Evolutionary conservation across 2,888 invertebrate species (phyloP).

Genomic region (Heliothis peltigera): DNA sequence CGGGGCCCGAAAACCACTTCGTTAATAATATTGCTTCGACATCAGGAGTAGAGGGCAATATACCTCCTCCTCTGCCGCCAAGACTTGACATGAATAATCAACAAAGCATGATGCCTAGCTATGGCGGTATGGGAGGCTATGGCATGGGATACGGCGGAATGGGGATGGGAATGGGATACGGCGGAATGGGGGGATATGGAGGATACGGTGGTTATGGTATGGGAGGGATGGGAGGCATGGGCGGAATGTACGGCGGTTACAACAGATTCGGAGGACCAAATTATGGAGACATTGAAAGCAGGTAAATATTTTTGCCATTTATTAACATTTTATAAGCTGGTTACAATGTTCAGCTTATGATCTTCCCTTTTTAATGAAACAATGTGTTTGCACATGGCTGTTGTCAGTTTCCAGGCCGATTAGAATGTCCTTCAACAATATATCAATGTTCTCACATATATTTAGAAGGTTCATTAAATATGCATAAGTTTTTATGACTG

Average conservation of each 20-base stretch:
- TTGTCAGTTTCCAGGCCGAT: too few relatives aligned
- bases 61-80: conserved; percentile 78
- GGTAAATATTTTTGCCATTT: conserved; percentile 75
- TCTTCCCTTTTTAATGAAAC: too few relatives aligned
- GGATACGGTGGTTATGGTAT: conserved; percentile 70
- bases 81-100: conserved; percentile 72
- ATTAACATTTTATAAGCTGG: not conserved
- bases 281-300: conserved; percentile 91
- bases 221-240: conserved; percentile 67
- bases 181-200: conserved; percentile 62
- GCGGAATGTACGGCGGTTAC: conserved; percentile 81
- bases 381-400: too few relatives aligned
- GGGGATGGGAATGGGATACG: conserved; percentile 65
- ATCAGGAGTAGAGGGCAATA: conserved; percentile 54
- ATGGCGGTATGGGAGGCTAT: conserved; percentile 55
- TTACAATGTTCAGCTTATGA: too few relatives aligned
- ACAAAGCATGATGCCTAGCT: conserved; percentile 34
- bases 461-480: not conserved
- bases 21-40: conserved; percentile 70
- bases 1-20: conserved; percentile 59
- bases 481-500: not conserved
- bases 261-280: conserved; percentile 81
- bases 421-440: not conserved
- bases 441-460: not conserved
- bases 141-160: conserved; percentile 68